phyloP scores from a whole-genome alignment of 37 sponge, comb jelly and placozoan genomes.

The Chondrilla cf. caribensis region DNA sequence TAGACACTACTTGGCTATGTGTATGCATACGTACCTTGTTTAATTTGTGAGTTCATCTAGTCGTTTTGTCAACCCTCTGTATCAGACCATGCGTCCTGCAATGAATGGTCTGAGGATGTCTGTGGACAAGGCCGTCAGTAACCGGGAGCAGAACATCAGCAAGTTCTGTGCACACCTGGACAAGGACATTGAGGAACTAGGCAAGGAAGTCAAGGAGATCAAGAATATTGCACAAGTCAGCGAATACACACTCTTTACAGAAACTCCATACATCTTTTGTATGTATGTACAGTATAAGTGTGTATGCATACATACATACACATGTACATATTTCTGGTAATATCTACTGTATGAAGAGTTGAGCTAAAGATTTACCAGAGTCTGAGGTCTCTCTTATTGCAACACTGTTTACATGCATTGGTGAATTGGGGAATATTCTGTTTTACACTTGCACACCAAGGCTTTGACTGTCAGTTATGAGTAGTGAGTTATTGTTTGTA shows the following conservation, averaged over 20 bases:
- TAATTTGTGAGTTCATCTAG: too few species aligned
- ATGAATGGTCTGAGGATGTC: constrained; percentile 65
- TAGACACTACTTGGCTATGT: too few species aligned
- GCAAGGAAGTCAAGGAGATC: constrained; percentile 87
- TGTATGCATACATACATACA: background rate
- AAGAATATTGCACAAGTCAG: constrained; percentile 81
- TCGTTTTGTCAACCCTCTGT: too few species aligned
- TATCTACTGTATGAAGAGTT: background rate
- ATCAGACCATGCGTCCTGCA: constrained; percentile 87
- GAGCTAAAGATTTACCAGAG: too few species aligned
- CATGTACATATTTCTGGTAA: background rate
- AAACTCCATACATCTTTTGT: background rate
- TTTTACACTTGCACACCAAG: too few species aligned
- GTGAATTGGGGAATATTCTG: too few species aligned
- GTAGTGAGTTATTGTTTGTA: too few species aligned
- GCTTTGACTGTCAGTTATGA: too few species aligned
- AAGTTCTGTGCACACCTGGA: constrained; percentile 89
- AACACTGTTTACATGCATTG: too few species aligned
- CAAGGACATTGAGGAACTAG: constrained; percentile 83
- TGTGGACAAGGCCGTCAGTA: constrained; percentile 84
- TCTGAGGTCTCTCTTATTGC: too few species aligned
- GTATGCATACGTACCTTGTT: too few species aligned
- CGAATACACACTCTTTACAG: too few species aligned
- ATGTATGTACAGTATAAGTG: background rate
- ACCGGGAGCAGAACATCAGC: constrained; percentile 83